Conservation (phyloP, 2,797 vertebrate species). For the Lithobates pipiens region DNA sequence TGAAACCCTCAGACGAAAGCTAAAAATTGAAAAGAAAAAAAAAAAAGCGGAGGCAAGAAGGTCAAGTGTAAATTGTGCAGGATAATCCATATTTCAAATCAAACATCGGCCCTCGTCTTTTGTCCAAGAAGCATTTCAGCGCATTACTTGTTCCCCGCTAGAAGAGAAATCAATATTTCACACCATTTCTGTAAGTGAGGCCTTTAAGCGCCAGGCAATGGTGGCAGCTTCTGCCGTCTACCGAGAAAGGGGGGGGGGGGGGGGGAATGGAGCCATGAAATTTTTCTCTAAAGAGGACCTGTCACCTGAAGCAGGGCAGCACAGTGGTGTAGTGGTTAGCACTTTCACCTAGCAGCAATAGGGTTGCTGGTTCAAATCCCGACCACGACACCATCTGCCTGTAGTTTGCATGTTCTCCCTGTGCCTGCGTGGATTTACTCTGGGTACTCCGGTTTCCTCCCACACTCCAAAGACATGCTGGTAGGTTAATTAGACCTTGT, state of each 20-base stretch:
- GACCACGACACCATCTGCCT: no score
- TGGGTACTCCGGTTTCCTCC: no score
- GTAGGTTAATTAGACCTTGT: no score
- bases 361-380: no score
- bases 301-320: no score
- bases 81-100: conserved; percentile 56
- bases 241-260: background rate
- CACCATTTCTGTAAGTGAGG: conserved; percentile 17
- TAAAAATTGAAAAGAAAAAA: background rate
- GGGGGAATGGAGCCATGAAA: no score
- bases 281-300: no score
- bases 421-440: no score
- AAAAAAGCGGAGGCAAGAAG: conserved; percentile 10
- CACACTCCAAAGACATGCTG: no score
- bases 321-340: no score
- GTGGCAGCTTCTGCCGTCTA: background rate
- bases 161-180: conserved; percentile 34
- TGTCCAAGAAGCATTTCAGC: conserved; percentile 19
- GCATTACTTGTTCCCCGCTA: conserved; percentile 24
- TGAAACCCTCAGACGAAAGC: background rate
- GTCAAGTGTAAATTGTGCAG: conserved; percentile 36
- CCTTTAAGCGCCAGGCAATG: background rate
- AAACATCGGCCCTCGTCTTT: conserved; percentile 36
- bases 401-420: no score
- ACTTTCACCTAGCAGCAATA: no score